A percentile compares a stretch with the other conserved stretches of the same genome.
These are phyloP conservation scores for Atrichornis clamosus DNA, from an alignment of 2,113 vertebrate genomes.

Conservation along the genomic window DNA sequence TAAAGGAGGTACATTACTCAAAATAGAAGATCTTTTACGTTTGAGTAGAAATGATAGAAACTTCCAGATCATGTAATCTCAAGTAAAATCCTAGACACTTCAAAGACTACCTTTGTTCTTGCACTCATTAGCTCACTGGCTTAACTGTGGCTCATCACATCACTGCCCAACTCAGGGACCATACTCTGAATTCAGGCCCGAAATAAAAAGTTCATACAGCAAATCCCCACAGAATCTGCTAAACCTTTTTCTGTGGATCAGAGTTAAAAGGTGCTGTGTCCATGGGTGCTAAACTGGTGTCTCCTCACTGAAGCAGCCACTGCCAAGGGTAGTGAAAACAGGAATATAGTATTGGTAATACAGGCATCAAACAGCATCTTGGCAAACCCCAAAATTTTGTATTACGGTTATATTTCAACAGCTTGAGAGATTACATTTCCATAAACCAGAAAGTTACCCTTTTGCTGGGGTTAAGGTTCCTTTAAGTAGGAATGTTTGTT, in stretches of 20 bases:
- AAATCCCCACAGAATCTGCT: background rate
- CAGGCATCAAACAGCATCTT: background rate
- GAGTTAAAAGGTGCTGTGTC: background rate
- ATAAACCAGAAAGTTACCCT: background rate
- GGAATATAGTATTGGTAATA: background rate
- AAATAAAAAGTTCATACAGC: background rate
- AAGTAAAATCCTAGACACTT: background rate
- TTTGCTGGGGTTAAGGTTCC: background rate
- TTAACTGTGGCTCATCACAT: background rate
- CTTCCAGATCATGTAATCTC: background rate
- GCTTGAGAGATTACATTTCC: background rate
- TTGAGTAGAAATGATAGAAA: background rate
- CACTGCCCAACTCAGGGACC: background rate
- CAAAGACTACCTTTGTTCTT: background rate
- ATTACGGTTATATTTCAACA: background rate
- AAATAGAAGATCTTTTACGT: background rate
- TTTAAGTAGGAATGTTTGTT: background rate
- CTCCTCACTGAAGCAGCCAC: background rate
- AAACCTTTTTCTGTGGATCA: background rate
- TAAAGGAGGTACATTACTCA: background rate
- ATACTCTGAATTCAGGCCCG: background rate
- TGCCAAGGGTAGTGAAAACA: background rate
- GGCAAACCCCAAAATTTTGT: background rate
- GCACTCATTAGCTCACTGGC: background rate
- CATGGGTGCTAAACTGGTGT: background rate